Base-by-base conservation (phyloP, 2,888 invertebrate species). In the Crioceris asparagi region DNA sequence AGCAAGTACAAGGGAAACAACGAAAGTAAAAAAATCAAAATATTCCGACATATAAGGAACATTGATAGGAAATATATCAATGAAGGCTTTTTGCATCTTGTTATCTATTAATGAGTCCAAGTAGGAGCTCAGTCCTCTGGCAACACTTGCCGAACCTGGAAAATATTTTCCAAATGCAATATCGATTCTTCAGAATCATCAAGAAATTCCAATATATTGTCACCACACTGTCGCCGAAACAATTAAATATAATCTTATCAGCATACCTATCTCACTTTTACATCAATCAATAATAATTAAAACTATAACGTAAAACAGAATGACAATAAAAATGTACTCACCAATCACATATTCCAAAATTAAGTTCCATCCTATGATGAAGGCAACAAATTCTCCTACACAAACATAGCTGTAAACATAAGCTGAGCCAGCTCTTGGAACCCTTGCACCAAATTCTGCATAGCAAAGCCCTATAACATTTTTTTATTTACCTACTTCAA, bases 401-500 rank as follows among this genome's bases (percentile, higher is more conserved):
- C 87, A 84, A 12, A 92, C 90, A 61, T 92, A 93, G 57, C 87
- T 90, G 70, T 93, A 93, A 14, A 91, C 78, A 56, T 93, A 93
- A 0, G 92, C 92, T 0, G 90, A 90, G 5, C 92, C 91, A 1
- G 90, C 88, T 53, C 79, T 80, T 0, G 91, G 91, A 1, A 86
- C 85, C 38, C 87, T 68, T 0, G 87, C 84, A 1, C 88, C 91
- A 59, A 91, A 91, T 65, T 92, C 92, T 0, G 91, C 90, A 63
- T 90, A 92, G 56, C 90, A 91, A 1, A 91, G 65, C 5, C 82
- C 84, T 84, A 60, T 31, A 27, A 25, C 26, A 21, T 21, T 21
- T 21, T 10, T 21, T 21, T 21, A 10, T 21, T 21, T 21, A 6
- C 10, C 10, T 21, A 6, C 10, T 21, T 10, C 21, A 21, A 10